A percentile compares a stretch with the other conserved stretches of the same genome.
Evolutionary conservation across 2,888 invertebrate genomes (phyloP).

Genomic region (Notodonta ziczac): DNA sequence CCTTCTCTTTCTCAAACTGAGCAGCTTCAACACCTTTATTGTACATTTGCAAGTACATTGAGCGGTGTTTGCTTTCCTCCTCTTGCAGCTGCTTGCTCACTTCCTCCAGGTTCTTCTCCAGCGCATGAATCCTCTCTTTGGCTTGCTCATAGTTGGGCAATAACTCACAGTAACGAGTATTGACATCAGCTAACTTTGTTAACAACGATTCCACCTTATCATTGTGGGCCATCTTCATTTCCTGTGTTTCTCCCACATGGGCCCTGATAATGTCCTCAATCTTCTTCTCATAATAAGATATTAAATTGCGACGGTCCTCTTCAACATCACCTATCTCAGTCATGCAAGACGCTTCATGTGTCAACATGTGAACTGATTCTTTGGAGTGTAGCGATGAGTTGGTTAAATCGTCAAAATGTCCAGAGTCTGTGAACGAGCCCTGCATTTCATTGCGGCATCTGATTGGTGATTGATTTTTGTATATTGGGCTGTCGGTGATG

Average conservation of each 20-base stretch:
- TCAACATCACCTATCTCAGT: conserved; percentile 84
- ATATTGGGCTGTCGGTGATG: conserved; percentile 78
- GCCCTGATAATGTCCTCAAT: conserved; percentile 89
- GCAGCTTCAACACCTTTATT: conserved; percentile 93
- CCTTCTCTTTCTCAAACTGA: conserved; percentile 82
- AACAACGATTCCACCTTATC: conserved; percentile 90
- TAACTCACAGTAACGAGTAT: conserved; percentile 91
- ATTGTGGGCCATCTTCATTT: conserved; percentile 91
- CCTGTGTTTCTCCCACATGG: conserved; percentile 87
- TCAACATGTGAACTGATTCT: conserved; percentile 86
- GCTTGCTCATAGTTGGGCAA: conserved; percentile 90
- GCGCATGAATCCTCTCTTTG: conserved; percentile 87
- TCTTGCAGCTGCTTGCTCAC: conserved; percentile 88
- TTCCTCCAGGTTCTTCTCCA: conserved; percentile 90
- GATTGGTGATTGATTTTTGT: conserved; percentile 74
- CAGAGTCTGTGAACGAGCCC: conserved; percentile 93
- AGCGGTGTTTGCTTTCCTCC: conserved; percentile 89
- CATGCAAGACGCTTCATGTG: conserved; percentile 83
- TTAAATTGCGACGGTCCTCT: conserved; percentile 87
- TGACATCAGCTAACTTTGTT: conserved; percentile 89
- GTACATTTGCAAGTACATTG: conserved; percentile 93
- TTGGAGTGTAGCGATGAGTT: conserved; percentile 91
- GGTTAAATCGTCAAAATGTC: conserved; percentile 93
- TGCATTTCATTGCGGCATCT: conserved; percentile 86
- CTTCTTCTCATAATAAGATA: conserved; percentile 89